Evolutionary conservation across 2,888 invertebrate species (phyloP).

Genomic region (Lochmaea capreae): DNA sequence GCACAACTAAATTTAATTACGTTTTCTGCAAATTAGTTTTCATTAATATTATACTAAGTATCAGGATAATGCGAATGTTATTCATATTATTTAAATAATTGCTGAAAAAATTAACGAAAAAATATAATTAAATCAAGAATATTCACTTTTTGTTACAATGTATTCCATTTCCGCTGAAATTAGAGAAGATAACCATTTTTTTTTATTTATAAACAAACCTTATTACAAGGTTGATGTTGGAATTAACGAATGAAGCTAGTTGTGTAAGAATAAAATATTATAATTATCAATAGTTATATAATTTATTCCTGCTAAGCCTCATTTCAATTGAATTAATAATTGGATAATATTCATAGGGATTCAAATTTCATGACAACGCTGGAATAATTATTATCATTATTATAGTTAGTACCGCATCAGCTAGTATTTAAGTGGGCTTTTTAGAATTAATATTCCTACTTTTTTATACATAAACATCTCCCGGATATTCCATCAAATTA

Average conservation of each 20-base stretch:
- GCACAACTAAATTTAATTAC: too few species aligned
- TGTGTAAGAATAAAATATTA: background rate
- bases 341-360: background rate
- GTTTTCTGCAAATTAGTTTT: too few species aligned
- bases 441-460: too few species aligned
- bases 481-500: too few species aligned
- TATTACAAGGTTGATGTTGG: background rate
- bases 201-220: background rate
- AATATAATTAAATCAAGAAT: too few species aligned
- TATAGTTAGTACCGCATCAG: background rate
- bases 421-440: too few species aligned
- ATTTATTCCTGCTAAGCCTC: background rate
- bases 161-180: background rate
- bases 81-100: too few species aligned
- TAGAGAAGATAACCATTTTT: background rate
- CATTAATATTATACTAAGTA: too few species aligned
- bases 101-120: too few species aligned
- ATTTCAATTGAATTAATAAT: background rate
- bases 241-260: background rate
- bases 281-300: conserved; percentile 5
- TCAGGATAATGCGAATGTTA: too few species aligned
- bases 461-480: too few species aligned
- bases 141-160: background rate
- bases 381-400: background rate
- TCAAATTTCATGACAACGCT: too few species aligned